Evolutionary conservation across 1,140 invertebrate genomes (phyloP).

Genomic region (Monochamus saltuarius): DNA sequence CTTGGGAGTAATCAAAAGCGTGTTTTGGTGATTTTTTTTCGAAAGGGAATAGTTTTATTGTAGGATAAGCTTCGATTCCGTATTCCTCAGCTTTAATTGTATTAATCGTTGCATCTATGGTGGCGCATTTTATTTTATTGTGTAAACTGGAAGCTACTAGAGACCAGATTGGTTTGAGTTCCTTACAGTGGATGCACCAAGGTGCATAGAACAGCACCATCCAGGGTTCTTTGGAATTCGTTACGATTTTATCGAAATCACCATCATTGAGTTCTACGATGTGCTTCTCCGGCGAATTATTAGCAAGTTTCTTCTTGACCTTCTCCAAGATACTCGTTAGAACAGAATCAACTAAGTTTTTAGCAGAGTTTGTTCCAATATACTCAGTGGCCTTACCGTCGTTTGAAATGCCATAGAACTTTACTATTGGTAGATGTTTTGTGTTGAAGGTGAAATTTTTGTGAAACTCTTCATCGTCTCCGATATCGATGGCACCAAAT

Average conservation of each 20-base stretch:
- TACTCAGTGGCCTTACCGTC: no score
- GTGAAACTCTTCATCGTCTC: no score
- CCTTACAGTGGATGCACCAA: slow-evolving; percentile 94
- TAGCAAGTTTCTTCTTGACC: slow-evolving; percentile 50
- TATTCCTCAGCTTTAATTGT: slow-evolving; percentile 73
- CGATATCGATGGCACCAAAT: no score
- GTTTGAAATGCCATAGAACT: no score
- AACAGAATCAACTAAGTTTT: no score
- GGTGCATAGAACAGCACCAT: slow-evolving; percentile 96
- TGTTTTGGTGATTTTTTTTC: slow-evolving; percentile 51
- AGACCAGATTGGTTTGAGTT: slow-evolving; percentile 89
- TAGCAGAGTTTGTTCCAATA: no score
- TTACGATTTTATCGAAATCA: slow-evolving; percentile 88
- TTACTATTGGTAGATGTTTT: no score
- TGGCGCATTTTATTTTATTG: slow-evolving; percentile 80
- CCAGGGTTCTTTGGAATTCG: slow-evolving; percentile 89
- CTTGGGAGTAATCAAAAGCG: slow-evolving; percentile 79
- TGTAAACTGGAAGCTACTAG: slow-evolving; percentile 71
- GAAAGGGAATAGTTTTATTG: slow-evolving; percentile 91
- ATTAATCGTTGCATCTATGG: slow-evolving; percentile 92
- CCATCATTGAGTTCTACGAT: slow-evolving; percentile 87
- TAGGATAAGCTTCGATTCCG: slow-evolving; percentile 88
- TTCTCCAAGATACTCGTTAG: background rate
- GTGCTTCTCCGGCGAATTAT: slow-evolving; percentile 62
- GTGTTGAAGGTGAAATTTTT: no score